These are phyloP conservation scores for Limnephilus lunatus DNA, from an alignment of 2,888 invertebrate species.

Conservation along the genomic window DNA sequence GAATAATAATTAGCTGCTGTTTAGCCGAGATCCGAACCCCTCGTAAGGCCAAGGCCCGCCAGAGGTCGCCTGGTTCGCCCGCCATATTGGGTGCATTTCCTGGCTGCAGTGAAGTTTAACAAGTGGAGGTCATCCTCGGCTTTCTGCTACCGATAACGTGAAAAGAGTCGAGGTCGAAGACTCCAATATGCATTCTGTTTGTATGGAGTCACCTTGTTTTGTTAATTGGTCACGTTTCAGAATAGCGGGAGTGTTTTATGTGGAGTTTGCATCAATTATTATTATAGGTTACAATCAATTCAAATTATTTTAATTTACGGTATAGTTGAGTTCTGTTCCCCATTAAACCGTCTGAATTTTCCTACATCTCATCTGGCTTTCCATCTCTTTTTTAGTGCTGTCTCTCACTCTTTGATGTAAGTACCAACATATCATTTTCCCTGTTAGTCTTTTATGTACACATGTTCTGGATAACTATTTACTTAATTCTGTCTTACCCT, in stretches of 20 bases:
- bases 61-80: neutral
- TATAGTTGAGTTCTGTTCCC: neutral
- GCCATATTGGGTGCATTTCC: constrained; percentile 30
- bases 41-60: constrained; percentile 6
- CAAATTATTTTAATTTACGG: neutral
- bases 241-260: neutral
- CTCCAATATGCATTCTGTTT: constrained; percentile 3
- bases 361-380: neutral
- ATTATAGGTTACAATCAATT: neutral
- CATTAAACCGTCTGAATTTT: neutral
- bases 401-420: too few relatives aligned
- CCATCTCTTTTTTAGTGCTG: too few relatives aligned
- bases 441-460: too few relatives aligned
- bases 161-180: neutral
- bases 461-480: too few relatives aligned
- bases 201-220: neutral
- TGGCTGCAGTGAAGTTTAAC: constrained; percentile 11
- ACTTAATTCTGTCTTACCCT: too few relatives aligned
- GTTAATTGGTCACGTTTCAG: neutral
- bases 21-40: constrained; percentile 18
- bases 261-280: neutral
- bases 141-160: neutral
- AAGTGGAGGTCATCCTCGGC: neutral
- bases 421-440: neutral
- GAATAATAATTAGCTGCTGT: neutral